Evolutionary conservation across 2,888 invertebrate species (phyloP), one percentile per base, ranked within the genome.

Genomic region (Heteropelma amictum): DNA sequence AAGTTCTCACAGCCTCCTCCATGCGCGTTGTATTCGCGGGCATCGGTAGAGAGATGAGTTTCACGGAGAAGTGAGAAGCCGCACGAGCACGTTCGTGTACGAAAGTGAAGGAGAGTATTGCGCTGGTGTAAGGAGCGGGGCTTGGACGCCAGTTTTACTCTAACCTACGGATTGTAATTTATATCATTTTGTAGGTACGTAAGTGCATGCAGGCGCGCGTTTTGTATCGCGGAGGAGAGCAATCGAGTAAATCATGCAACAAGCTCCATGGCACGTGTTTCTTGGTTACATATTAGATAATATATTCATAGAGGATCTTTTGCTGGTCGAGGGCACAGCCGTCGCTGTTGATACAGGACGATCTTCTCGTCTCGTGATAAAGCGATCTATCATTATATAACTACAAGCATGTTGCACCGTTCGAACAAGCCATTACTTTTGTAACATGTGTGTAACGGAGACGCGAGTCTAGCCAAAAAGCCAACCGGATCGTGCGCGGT

Each of bases 241-340:
- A 79, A 80, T 83, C 81, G 78, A 79, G 78, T 79, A 78, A 82
- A 84, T 84, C 79, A 83, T 81, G 82, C 82, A 79, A 83, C 81
- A 70, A 80, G 77, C 80, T 71, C 78, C 77, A 71, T 76, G 84
- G 81, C 84, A 81, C 83, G 82, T 83, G 81, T 79, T 84, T 71
- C 75, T 72, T 72, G 77, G 72, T 74, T 78, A 77, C 78, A 76
- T 76, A 80, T 78, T 77, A 77, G 77, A 79, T 79, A n/a, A n/a
- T 79, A 77, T 70, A 76, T 67, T 71, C 71, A 67, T 45, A 53
- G 54, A 40, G 67, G 26, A 56, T 65, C n/a, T 68, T 63, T 51
- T 28, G 49, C 63, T 54, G 64, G 38, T 68, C 49, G 45, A 63
- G 51, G 35, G 71, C 67, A 56, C 2, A 23, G 40, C 54, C 51